Conservation (phyloP, 2,113 vertebrate genomes). For the Pangasianodon hypophthalmus region DNA sequence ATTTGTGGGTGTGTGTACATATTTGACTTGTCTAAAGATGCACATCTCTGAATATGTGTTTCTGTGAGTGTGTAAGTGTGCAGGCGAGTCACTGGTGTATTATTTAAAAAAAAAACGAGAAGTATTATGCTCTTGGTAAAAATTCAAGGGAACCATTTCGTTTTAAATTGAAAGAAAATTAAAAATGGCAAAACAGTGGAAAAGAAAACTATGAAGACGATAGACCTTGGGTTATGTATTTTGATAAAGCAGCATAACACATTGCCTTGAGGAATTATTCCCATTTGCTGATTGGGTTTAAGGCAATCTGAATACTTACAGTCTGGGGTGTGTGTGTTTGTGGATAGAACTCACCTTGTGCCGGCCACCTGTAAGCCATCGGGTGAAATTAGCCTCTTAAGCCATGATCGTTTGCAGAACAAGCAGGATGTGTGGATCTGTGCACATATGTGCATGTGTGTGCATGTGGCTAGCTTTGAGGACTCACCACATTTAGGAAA, state of each 20-base stretch:
- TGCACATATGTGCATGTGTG: constrained; percentile 43
- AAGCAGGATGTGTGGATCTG: constrained; percentile 52
- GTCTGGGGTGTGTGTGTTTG: constrained; percentile 53
- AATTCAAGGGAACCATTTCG: constrained; percentile 48
- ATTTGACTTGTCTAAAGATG: constrained; percentile 20
- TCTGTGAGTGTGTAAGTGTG: not conserved
- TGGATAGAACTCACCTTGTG: constrained; percentile 75
- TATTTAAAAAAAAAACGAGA: not conserved
- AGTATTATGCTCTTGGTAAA: constrained; percentile 26
- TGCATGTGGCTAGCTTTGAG: constrained; percentile 17
- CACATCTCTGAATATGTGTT: not conserved
- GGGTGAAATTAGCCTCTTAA: constrained; percentile 76
- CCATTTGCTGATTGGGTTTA: constrained; percentile 20
- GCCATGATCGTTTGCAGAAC: constrained; percentile 74
- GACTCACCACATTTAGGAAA: not conserved
- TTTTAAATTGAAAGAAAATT: constrained; percentile 54
- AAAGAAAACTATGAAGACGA: constrained; percentile 51
- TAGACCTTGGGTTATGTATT: constrained; percentile 20
- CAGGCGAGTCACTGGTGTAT: not conserved
- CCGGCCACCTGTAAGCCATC: constrained; percentile 80
- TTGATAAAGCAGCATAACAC: constrained; percentile 39
- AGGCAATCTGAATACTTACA: not conserved
- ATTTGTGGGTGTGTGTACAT: constrained; percentile 17
- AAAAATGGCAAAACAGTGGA: constrained; percentile 57
- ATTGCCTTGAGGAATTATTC: constrained; percentile 24